Evolutionary conservation across 2,888 invertebrate genomes (phyloP), one percentile per base, ranked within the genome.

Genomic region (Yponomeuta sedellus): DNA sequence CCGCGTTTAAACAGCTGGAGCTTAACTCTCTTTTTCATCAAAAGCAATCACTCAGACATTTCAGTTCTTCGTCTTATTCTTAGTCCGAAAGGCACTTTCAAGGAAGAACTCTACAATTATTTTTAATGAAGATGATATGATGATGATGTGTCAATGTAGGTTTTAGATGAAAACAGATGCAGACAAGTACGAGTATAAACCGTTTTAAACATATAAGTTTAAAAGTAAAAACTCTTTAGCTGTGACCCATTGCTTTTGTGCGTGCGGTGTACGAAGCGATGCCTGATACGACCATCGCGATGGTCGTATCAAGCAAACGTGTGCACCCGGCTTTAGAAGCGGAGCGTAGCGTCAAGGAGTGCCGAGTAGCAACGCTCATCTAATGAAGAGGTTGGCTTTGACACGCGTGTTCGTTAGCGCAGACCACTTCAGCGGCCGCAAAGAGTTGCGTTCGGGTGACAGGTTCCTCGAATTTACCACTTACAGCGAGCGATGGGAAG

Each of bases 331-430:
- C 2, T 52, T 16, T 52, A 52, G 12, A 12, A 5, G 16, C 68
- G 74, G 71, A 67, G 69, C 39, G 64, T 66, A 64, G 70, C 66
- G 73, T 1, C 44, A 16, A 72, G 75, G 73, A 75, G 77, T 73
- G 72, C 66, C 71, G 73, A 75, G 74, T 77, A 79, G 83, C 80
- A 78, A 75, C 82, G 84, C 86, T 88, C 89, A 88, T 84, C 88
- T 91, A 91, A 90, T 91, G 89, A 90, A 91, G 90, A 88, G 88
- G 87, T 84, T 88, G 86, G 88, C 88, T 90, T 90, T 91, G 90
- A 89, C 88, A 88, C 88, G 88, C 88, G 87, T 85, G 86, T 90
- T 91, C 89, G 89, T 90, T 90, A 90, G 88, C 65, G 63, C 88
- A 82, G 83, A 88, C 88, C 87, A 88, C 89, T 90, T 81, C 80